Conservation (phyloP, 2,113 vertebrate species). For the Poeciliopsis retropinna region DNA sequence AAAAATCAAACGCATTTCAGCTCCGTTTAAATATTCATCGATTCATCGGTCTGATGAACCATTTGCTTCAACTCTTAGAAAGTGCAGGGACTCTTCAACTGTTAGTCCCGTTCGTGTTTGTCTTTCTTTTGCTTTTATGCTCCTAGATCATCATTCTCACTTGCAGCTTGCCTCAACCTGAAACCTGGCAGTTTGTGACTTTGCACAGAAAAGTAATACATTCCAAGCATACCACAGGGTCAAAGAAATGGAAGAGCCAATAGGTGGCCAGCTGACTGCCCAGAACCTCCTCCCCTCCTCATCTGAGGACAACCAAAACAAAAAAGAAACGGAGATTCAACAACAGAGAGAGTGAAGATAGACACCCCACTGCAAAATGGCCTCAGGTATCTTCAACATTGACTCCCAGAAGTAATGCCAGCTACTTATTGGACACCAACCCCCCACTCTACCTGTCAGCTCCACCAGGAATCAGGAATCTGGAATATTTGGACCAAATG, state of each 20-base stretch:
- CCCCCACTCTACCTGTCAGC: not conserved
- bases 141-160: conserved; percentile 41
- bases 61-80: conserved; percentile 6
- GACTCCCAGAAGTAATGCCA: conserved; percentile 19
- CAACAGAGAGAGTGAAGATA: conserved; percentile 23
- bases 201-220: conserved; percentile 74
- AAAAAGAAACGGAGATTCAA: conserved; percentile 36
- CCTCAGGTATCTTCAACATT: conserved; percentile 52
- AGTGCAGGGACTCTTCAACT: not conserved
- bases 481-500: conserved; percentile 30
- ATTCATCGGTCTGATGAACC: conserved; percentile 38
- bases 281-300: conserved; percentile 53
- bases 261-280: conserved; percentile 74
- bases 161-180: conserved; percentile 82
- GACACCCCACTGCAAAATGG: conserved; percentile 48
- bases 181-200: conserved; percentile 76
- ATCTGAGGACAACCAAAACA: conserved; percentile 61
- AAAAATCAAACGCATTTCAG: conserved; percentile 34
- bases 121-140: not conserved
- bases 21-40: conserved; percentile 57
- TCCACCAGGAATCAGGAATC: conserved; percentile 14
- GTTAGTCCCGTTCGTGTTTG: not conserved
- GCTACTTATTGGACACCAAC: conserved; percentile 13
- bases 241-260: conserved; percentile 80
- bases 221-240: conserved; percentile 80